These are phyloP conservation scores for Ceyx erithaca DNA, from an alignment of 2,797 vertebrate genomes.

Conservation along the genomic window DNA sequence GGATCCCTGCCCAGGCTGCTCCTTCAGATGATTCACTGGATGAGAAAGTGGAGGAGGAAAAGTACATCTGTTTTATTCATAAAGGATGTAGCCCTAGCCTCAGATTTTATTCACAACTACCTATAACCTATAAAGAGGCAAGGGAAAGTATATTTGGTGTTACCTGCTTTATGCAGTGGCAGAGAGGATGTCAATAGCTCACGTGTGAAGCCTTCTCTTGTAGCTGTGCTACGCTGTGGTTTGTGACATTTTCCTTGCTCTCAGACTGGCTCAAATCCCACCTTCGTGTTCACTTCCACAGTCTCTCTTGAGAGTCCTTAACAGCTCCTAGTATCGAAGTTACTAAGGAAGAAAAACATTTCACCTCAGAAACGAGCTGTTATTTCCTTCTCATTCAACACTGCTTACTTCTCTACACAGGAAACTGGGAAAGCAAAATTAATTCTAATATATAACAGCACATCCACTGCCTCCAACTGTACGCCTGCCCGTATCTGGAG, in stretches of 20 bases:
- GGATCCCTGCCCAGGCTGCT: background rate
- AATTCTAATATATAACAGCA: background rate
- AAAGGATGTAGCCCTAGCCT: background rate
- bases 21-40: background rate
- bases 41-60: background rate
- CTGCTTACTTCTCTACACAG: background rate
- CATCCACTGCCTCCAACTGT: background rate
- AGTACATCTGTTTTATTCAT: background rate
- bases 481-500: background rate
- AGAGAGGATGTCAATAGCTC: background rate
- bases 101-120: background rate
- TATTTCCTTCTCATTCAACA: background rate
- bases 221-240: background rate
- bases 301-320: background rate
- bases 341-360: background rate
- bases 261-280: background rate
- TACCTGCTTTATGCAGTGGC: background rate
- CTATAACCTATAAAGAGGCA: background rate
- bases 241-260: background rate
- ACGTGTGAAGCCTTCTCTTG: background rate
- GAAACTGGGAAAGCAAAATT: background rate
- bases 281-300: background rate
- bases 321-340: background rate
- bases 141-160: rapidly evolving
- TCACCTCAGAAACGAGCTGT: background rate